These are phyloP conservation scores for Micoletzkya japonica DNA, from an alignment of 2,888 invertebrate species.

Conservation along the genomic window DNA sequence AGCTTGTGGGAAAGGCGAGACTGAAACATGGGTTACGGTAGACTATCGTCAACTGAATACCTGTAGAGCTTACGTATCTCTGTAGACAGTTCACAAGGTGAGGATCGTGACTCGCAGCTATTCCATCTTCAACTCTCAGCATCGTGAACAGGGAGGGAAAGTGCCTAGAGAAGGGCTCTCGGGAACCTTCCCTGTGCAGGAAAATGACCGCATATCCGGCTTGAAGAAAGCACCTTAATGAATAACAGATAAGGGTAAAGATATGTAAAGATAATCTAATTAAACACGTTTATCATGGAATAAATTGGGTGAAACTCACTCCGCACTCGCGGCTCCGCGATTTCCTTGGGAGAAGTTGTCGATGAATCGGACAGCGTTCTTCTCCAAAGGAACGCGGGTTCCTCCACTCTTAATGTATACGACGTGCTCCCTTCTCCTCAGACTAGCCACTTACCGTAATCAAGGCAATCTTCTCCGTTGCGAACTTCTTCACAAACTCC, in stretches of 20 bases:
- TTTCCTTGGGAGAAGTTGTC: constrained; percentile 98
- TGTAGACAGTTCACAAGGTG: neutral
- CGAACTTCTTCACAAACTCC: constrained; percentile 33
- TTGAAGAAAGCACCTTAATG: constrained; percentile 76
- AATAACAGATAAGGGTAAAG: neutral
- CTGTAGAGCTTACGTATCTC: constrained; percentile 13
- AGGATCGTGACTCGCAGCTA: constrained; percentile 26
- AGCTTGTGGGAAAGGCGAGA: too few species aligned
- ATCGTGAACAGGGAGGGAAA: constrained; percentile 68
- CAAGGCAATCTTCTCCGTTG: constrained; percentile 34
- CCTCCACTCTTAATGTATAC: constrained; percentile 77
- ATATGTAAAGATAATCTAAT: neutral
- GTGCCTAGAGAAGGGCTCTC: constrained; percentile 88
- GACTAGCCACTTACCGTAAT: constrained; percentile 37
- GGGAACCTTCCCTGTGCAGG: constrained; percentile 83
- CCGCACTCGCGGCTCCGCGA: constrained; percentile 89
- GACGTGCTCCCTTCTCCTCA: neutral
- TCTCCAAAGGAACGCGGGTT: constrained; percentile 92
- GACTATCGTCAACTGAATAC: too few species aligned
- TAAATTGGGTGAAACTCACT: constrained; percentile 71
- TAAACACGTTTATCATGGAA: too few species aligned
- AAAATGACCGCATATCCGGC: constrained; percentile 87
- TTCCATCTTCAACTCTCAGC: constrained; percentile 36
- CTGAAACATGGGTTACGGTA: too few species aligned
- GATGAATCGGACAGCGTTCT: constrained; percentile 93